Evolutionary conservation across 2,888 invertebrate genomes (phyloP).

Genomic region (Cremastobaeus sp.): DNA sequence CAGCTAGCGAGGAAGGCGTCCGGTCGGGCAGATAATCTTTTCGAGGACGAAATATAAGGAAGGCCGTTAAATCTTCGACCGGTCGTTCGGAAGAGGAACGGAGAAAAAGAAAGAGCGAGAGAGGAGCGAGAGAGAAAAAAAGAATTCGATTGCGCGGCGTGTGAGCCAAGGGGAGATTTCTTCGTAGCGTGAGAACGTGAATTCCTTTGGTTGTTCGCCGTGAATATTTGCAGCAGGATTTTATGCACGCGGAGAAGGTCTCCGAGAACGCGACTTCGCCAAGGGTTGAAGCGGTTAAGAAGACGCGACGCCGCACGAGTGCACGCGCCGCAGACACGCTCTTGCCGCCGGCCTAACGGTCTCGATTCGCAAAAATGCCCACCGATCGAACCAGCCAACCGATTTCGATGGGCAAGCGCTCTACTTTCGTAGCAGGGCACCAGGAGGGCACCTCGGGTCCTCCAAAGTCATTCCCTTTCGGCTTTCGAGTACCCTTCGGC

Average conservation of each 20-base stretch:
- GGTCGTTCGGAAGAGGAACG: slow-evolving; percentile 62
- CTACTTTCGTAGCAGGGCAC: slow-evolving; percentile 68
- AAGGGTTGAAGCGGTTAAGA: slow-evolving; percentile 38
- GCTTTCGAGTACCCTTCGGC: slow-evolving; percentile 25
- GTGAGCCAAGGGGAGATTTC: slow-evolving; percentile 56
- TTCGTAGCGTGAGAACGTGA: slow-evolving; percentile 71
- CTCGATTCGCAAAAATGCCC: slow-evolving; percentile 2
- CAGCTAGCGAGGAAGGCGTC: slow-evolving; percentile 39
- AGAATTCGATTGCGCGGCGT: slow-evolving; percentile 50
- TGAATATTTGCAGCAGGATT: slow-evolving; percentile 69
- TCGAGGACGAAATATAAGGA: slow-evolving; percentile 61
- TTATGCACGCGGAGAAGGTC: slow-evolving; percentile 66
- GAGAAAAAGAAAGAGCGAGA: slow-evolving; percentile 23
- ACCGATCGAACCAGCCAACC: slow-evolving; percentile 16
- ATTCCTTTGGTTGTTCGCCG: slow-evolving; percentile 69
- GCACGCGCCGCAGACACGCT: background rate
- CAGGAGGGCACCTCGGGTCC: slow-evolving; percentile 55
- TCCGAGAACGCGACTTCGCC: slow-evolving; percentile 1
- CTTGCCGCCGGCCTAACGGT: slow-evolving; percentile 2
- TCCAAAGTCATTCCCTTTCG: slow-evolving; percentile 44
- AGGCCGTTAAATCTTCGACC: slow-evolving; percentile 64
- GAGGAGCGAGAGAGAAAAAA: slow-evolving; percentile 47
- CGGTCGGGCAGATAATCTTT: slow-evolving; percentile 55
- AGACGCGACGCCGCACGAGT: slow-evolving; percentile 4
- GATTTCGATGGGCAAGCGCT: slow-evolving; percentile 60